These are phyloP conservation scores for Brachyptera risi DNA, from an alignment of 2,888 invertebrate species.

Conservation along the genomic window DNA sequence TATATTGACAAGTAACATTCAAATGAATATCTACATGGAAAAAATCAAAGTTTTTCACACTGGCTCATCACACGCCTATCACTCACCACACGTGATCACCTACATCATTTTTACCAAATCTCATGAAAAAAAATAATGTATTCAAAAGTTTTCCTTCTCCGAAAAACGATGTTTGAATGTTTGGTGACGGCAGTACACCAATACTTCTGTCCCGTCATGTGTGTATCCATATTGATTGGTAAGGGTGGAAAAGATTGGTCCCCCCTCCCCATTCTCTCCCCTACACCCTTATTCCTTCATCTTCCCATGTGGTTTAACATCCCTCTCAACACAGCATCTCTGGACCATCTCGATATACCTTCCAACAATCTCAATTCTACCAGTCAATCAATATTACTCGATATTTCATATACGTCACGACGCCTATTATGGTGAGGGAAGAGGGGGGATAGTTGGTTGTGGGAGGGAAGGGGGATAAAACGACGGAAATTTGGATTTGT, in stretches of 20 bases:
- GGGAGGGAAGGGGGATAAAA: background rate
- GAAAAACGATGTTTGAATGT: no score
- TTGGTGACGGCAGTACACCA: no score
- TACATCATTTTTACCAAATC: no score
- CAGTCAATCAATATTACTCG: constrained; percentile 19
- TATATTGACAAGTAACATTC: no score
- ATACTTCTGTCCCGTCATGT: constrained; percentile 9
- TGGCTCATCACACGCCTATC: no score
- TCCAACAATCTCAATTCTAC: no score
- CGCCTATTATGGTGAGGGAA: background rate
- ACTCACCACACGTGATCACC: no score
- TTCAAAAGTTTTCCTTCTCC: no score
- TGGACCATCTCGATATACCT: constrained; percentile 11
- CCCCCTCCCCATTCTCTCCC: background rate
- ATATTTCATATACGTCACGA: no score
- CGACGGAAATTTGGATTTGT: constrained; percentile 15
- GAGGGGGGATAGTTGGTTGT: background rate
- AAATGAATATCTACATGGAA: no score
- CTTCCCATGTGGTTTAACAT: constrained; percentile 15
- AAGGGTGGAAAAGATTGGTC: constrained; percentile 11
- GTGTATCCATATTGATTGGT: constrained; percentile 19
- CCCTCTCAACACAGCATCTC: constrained; percentile 2
- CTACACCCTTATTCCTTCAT: background rate
- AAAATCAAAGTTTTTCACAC: no score
- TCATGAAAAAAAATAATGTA: no score